These are phyloP conservation scores for Spilosoma lubricipeda DNA, from an alignment of 2,888 invertebrate species.

Conservation along the genomic window DNA sequence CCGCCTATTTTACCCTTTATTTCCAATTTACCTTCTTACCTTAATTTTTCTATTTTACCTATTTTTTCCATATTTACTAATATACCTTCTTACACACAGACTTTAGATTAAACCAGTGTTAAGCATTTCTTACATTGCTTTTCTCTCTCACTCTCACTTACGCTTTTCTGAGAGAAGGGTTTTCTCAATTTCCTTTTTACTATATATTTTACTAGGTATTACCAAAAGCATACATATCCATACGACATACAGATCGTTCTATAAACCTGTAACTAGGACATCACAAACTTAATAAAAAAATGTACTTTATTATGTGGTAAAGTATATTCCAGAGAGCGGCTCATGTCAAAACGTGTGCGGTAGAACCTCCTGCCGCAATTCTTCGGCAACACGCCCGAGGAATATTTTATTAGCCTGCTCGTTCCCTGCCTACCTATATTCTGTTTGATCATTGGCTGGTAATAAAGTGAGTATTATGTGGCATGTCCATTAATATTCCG, in stretches of 20 bases:
- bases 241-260: background rate
- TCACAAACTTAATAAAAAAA: constrained; percentile 8
- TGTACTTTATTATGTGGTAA: constrained; percentile 34
- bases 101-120: too few relatives aligned
- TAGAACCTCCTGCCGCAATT: constrained; percentile 28
- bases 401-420: constrained; percentile 42
- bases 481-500: background rate
- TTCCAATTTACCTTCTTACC: too few relatives aligned
- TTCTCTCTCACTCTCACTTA: too few relatives aligned
- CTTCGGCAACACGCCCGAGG: constrained; percentile 28
- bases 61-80: too few relatives aligned
- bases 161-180: background rate
- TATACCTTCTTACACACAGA: too few relatives aligned
- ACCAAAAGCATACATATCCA: background rate
- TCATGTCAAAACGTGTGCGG: constrained; percentile 17
- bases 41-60: too few relatives aligned
- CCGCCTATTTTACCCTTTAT: too few relatives aligned
- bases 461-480: constrained; percentile 28
- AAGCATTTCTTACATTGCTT: too few relatives aligned
- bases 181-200: background rate
- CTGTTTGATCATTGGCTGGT: constrained; percentile 14
- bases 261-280: constrained; percentile 14
- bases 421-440: constrained; percentile 12
- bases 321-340: constrained; percentile 20
- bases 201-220: background rate